Conservation (phyloP, 2,797 vertebrate species). For the Anabacerthia variegaticeps region DNA sequence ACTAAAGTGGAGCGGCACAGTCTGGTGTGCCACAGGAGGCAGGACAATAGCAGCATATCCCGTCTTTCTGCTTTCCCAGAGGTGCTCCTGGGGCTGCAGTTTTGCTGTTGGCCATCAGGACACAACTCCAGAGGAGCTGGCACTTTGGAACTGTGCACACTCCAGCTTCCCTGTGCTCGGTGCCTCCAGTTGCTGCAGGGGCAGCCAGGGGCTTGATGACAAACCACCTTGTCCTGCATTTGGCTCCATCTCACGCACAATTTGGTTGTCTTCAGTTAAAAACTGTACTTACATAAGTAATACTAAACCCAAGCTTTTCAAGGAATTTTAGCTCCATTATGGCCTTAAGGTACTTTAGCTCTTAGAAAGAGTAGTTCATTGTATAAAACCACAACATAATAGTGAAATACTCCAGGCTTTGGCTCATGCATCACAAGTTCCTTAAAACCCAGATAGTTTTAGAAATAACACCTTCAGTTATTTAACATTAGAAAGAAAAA, state of each 20-base stretch:
- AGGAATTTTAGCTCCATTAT: not conserved
- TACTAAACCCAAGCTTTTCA: not conserved
- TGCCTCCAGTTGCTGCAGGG: not conserved
- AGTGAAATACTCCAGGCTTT: not conserved
- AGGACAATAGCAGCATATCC: not conserved
- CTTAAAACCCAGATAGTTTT: not conserved
- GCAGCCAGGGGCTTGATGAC: not conserved
- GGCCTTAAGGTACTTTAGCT: not conserved
- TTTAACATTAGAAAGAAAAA: not conserved
- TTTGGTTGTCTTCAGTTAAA: not conserved
- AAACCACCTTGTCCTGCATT: not conserved
- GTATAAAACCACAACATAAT: not conserved
- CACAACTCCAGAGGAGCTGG: rapidly evolving
- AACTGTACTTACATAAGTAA: not conserved
- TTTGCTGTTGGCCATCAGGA: not conserved
- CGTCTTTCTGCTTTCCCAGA: not conserved
- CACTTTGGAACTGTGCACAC: rapidly evolving
- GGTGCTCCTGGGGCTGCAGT: not conserved
- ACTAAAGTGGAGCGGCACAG: rapidly evolving
- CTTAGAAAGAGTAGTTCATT: not conserved
- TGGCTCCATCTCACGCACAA: rapidly evolving
- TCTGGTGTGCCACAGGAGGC: not conserved
- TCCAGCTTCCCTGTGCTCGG: rapidly evolving
- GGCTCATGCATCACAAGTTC: not conserved
- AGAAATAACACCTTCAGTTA: not conserved